A percentile compares a stretch with the other conserved stretches of the same genome.
phyloP scores from a whole-genome alignment of 2,797 vertebrate species.

The Vespertilio murinus region DNA sequence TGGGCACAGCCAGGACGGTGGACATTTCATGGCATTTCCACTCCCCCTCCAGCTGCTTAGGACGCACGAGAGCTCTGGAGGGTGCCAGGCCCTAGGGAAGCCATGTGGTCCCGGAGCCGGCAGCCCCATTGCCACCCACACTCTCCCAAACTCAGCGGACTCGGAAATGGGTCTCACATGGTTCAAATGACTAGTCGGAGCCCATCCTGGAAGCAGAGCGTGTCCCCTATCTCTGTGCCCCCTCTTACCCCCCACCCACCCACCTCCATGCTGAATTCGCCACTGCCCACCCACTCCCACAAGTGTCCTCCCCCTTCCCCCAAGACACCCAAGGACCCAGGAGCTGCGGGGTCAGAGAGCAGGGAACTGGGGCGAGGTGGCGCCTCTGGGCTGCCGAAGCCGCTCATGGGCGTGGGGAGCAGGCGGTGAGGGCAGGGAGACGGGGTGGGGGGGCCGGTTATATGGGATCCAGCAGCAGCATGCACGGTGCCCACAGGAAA shows the following conservation, averaged over 20 bases:
- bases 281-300: not conserved
- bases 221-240: not conserved
- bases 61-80: not conserved
- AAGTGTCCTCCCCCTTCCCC: not conserved
- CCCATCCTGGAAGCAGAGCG: not conserved
- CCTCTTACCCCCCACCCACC: not conserved
- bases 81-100: not conserved
- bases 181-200: not conserved
- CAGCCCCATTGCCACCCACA: not conserved
- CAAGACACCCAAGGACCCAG: constrained; percentile 1
- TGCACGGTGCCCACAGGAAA: constrained; percentile 41
- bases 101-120: not conserved
- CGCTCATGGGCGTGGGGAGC: not conserved
- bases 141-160: not conserved
- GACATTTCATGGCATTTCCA: not conserved
- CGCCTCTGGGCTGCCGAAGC: not conserved
- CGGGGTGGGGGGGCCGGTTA: not conserved
- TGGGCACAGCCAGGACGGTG: not conserved
- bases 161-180: not conserved
- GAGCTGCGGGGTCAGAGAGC: not conserved
- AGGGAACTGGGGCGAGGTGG: not conserved
- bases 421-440: not conserved
- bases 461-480: not conserved
- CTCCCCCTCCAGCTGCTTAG: not conserved
- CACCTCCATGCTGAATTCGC: not conserved